These are phyloP conservation scores for Pterocles gutturalis DNA, from an alignment of 2,113 vertebrate genomes.

Conservation along the genomic window DNA sequence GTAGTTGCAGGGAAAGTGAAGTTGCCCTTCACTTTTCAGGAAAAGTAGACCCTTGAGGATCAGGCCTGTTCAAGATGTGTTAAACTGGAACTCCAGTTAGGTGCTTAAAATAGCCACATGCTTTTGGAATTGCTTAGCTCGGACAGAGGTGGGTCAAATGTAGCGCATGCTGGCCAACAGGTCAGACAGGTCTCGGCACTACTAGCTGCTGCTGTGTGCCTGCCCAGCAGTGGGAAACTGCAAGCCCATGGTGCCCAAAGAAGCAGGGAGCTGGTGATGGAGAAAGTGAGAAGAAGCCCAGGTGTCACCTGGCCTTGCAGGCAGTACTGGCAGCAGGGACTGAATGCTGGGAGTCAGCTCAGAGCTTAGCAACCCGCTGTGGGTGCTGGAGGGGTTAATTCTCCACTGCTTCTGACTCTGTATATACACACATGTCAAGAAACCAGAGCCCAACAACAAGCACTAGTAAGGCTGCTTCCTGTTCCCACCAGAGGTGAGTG, in stretches of 20 bases:
- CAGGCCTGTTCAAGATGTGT: background rate
- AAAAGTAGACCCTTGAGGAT: background rate
- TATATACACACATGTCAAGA: accelerated
- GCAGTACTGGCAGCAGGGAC: background rate
- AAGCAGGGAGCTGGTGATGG: background rate
- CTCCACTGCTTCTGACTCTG: background rate
- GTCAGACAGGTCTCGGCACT: background rate
- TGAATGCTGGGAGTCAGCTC: background rate
- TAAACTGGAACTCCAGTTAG: background rate
- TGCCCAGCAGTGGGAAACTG: background rate
- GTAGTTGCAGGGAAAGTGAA: background rate
- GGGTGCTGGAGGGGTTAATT: background rate
- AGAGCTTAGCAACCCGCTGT: accelerated
- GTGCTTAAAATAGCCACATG: background rate
- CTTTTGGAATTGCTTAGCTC: background rate
- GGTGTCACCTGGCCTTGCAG: background rate
- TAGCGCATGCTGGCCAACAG: background rate
- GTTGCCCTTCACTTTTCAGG: background rate
- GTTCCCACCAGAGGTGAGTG: background rate
- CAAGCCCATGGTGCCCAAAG: background rate
- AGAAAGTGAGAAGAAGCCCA: background rate
- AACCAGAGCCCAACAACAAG: background rate
- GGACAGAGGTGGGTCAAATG: background rate
- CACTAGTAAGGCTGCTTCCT: background rate
- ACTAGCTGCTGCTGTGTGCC: background rate